A percentile compares a stretch with the other conserved stretches of the same genome.
These are phyloP conservation scores for Drosophila aldrichi DNA, from an alignment of 2,888 invertebrate genomes.

Conservation along the genomic window DNA sequence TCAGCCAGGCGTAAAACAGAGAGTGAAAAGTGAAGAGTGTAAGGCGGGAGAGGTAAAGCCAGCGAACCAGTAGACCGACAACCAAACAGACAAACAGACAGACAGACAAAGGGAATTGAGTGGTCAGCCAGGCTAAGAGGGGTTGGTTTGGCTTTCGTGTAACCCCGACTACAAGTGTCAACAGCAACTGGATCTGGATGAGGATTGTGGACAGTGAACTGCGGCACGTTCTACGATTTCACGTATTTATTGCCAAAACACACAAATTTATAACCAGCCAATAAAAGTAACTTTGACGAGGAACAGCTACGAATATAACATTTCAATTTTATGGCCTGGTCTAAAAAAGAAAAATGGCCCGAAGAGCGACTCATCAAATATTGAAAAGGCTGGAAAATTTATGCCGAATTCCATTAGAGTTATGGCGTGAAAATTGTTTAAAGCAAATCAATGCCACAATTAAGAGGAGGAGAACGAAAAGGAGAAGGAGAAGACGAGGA, in stretches of 20 bases:
- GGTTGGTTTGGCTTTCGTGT: constrained; percentile 45
- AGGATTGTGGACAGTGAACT: neutral
- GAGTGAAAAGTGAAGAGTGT: constrained; percentile 37
- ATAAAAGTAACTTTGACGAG: constrained; percentile 68
- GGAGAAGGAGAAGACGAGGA: neutral
- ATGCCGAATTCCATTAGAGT: constrained; percentile 80
- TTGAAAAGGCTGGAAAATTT: constrained; percentile 74
- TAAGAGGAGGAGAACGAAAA: constrained; percentile 16
- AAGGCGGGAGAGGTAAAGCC: constrained; percentile 45
- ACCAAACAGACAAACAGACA: constrained; percentile 7
- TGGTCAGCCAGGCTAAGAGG: constrained; percentile 52
- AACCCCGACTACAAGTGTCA: constrained; percentile 65
- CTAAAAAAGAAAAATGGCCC: constrained; percentile 18
- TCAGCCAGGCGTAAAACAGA: constrained; percentile 55
- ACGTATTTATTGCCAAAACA: constrained; percentile 74
- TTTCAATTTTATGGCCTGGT: constrained; percentile 73
- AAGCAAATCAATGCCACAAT: constrained; percentile 50
- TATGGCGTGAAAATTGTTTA: constrained; percentile 69
- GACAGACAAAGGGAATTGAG: constrained; percentile 28
- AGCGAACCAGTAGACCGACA: constrained; percentile 11
- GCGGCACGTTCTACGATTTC: constrained; percentile 37
- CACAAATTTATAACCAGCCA: constrained; percentile 77
- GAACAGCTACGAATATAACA: constrained; percentile 50
- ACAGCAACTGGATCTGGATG: constrained; percentile 40
- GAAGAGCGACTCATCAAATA: constrained; percentile 59